Percentiles rank a stretch among this genome's conserved stretches.
Evolutionary conservation across 2,797 vertebrate species (phyloP).

Genomic region (Lindbergichthys nudifrons): DNA sequence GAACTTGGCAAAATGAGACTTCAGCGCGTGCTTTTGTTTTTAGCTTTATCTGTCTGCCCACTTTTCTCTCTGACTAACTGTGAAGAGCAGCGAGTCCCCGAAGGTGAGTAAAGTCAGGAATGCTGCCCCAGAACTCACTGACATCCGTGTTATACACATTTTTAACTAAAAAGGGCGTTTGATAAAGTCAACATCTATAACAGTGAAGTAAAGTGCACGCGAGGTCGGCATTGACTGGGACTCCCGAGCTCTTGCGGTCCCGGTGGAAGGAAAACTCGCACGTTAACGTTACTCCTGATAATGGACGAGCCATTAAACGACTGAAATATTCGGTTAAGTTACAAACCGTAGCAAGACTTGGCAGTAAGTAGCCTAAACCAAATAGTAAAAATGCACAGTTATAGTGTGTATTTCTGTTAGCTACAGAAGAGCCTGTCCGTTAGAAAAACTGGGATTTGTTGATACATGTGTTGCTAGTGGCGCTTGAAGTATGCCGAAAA

Average conservation of each 20-base stretch:
- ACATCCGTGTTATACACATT: neutral
- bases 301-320: neutral
- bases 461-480: neutral
- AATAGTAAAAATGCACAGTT: neutral
- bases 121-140: neutral
- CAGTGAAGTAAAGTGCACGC: neutral
- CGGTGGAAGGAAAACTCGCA: no score
- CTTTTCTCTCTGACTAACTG: constrained; percentile 39
- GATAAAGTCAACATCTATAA: neutral
- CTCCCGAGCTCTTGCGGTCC: neutral
- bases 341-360: neutral
- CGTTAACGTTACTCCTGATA: neutral
- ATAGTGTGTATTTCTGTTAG: neutral
- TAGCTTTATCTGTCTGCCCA: constrained; percentile 22
- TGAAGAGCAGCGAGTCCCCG: constrained; percentile 58
- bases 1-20: constrained; percentile 57
- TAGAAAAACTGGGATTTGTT: neutral
- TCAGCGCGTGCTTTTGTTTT: neutral
- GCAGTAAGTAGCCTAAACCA: neutral
- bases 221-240: neutral
- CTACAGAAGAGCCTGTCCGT: neutral
- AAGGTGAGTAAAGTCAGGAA: constrained; percentile 75
- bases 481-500: neutral
- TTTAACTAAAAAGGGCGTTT: neutral
- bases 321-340: neutral